These are phyloP conservation scores for Lasioglossum pauxillum DNA, from an alignment of 2,888 invertebrate species.

Conservation along the genomic window DNA sequence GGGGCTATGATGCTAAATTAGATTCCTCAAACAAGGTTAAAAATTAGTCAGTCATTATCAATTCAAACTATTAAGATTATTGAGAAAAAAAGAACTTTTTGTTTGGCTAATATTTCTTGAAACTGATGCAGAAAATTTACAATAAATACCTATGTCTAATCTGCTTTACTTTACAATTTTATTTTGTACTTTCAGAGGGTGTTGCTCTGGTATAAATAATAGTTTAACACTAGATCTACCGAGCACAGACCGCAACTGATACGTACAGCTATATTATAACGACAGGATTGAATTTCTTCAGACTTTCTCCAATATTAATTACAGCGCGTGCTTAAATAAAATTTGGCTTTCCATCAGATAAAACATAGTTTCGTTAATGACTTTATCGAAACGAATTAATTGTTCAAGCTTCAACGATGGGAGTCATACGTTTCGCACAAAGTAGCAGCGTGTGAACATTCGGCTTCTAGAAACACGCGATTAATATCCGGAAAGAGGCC, in stretches of 20 bases:
- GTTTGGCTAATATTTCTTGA: not conserved
- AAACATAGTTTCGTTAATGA: not conserved
- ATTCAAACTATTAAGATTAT: not conserved
- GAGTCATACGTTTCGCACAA: not conserved
- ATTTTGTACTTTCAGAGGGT: not conserved
- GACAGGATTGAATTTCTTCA: constrained; percentile 1
- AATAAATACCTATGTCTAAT: not conserved
- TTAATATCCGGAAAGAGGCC: not conserved
- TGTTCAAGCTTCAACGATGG: not conserved
- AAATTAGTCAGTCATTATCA: not conserved
- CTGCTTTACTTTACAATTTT: not conserved
- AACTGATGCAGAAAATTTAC: not conserved
- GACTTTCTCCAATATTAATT: not conserved
- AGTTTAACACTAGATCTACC: not conserved
- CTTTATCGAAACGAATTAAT: not conserved
- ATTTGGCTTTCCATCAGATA: not conserved
- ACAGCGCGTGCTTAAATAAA: not conserved
- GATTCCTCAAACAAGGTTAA: not conserved
- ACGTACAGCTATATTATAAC: not conserved
- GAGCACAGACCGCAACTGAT: not conserved
- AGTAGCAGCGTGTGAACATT: not conserved
- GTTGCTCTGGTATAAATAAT: not conserved
- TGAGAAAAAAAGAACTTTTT: not conserved
- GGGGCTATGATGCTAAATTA: not conserved
- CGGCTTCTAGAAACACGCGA: not conserved